phyloP scores from a whole-genome alignment of 1,140 invertebrate species.

The Aricia agestis region DNA sequence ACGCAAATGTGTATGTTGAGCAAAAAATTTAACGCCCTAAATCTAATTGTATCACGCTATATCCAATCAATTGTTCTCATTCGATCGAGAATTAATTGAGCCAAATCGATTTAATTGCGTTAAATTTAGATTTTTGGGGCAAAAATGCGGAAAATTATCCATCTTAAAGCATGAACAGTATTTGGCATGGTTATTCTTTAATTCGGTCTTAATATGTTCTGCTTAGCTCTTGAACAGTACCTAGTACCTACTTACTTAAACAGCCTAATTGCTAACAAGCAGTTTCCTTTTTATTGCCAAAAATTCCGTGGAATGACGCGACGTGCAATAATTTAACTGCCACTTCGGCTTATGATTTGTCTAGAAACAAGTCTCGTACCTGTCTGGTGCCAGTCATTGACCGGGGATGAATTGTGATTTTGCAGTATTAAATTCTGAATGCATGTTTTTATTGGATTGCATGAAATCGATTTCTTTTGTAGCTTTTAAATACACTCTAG shows the following conservation, averaged over 20 bases:
- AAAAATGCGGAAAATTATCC: background rate
- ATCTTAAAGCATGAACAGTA: background rate
- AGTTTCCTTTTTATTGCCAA: background rate
- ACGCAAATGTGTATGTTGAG: background rate
- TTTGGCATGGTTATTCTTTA: no score
- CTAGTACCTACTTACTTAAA: no score
- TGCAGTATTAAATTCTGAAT: conserved; percentile 40
- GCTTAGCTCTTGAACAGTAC: background rate
- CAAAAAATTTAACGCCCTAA: conserved; percentile 40
- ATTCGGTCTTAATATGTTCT: no score
- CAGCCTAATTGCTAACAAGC: background rate
- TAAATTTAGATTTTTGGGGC: background rate
- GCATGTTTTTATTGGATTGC: conserved; percentile 49
- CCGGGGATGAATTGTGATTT: conserved; percentile 69
- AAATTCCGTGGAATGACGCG: conserved; percentile 4
- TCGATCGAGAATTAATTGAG: conserved; percentile 33
- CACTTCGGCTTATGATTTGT: conserved; percentile 12
- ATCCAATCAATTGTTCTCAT: conserved; percentile 39
- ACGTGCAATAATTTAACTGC: conserved; percentile 15
- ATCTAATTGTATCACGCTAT: conserved; percentile 51
- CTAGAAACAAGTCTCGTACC: conserved; percentile 22
- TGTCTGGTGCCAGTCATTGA: conserved; percentile 52
- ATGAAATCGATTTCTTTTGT: conserved; percentile 65
- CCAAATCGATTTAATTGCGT: background rate
- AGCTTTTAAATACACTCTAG: conserved; percentile 66